Conservation (phyloP, 2,888 invertebrate genomes). For the Boloria selene region DNA sequence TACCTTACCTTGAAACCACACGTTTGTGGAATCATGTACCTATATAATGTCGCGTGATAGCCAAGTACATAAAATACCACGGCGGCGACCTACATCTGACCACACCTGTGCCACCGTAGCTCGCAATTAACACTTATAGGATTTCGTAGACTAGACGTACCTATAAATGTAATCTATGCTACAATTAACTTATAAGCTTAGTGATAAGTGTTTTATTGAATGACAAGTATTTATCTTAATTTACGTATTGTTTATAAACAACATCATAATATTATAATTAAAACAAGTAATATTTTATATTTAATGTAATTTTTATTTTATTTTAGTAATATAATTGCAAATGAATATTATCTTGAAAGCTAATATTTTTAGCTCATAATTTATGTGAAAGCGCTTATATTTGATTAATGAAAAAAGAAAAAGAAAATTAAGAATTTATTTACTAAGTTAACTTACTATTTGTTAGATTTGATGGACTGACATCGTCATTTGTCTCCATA, state of each 20-base stretch:
- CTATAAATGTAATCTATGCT: neutral
- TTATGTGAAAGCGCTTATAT: too few relatives aligned
- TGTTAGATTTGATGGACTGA: too few relatives aligned
- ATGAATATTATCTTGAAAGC: too few relatives aligned
- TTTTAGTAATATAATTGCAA: too few relatives aligned
- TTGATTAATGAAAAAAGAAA: too few relatives aligned
- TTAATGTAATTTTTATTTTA: too few relatives aligned
- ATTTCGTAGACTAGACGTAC: conserved; percentile 9
- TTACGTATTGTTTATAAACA: neutral
- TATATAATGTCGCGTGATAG: conserved; percentile 17
- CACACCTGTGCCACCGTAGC: conserved; percentile 36
- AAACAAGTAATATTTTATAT: too few relatives aligned
- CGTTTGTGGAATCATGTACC: conserved; percentile 4
- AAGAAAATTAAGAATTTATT: too few relatives aligned
- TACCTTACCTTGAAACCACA: neutral
- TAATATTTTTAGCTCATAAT: too few relatives aligned
- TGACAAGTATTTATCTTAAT: neutral
- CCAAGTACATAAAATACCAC: conserved; percentile 10
- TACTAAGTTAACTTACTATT: too few relatives aligned
- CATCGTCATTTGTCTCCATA: too few relatives aligned
- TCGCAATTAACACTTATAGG: conserved; percentile 35
- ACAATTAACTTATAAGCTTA: conserved; percentile 6
- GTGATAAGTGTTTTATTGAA: neutral
- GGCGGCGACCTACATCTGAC: conserved; percentile 22
- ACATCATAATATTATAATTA: too few relatives aligned